Base-by-base conservation (phyloP, 2,888 invertebrate species). In the Cataglyphis altisquamis region DNA sequence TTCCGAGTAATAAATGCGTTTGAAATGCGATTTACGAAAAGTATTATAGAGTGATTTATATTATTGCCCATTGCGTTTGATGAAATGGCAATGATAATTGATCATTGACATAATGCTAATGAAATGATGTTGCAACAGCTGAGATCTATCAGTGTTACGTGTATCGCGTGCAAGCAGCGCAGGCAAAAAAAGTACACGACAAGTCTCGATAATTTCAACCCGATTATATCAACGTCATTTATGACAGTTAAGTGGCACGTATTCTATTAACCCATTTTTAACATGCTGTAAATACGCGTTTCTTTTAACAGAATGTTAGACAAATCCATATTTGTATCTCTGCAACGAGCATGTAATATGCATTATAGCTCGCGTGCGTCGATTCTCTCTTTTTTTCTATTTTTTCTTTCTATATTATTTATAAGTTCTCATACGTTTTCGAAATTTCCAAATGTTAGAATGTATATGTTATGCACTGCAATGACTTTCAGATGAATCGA, bases 221-320 rank as follows among this genome's bases (percentile, higher is more conserved):
- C 25, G 25, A 25, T 25, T 60, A 66, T 85, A 66, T 85, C 70
- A 48, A 57, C 36, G 25, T 66, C 64, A 52, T 84, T 82, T 81
- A 86, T 82, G n/a, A 73, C 32, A 3, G 70, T 82, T 83, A 83
- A 74, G 2, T 32, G 18, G 21, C 32, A 45, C 8, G 6, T 36
- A 29, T 55, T 67, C 4, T 10, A 48, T 32, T 73, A 82, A 86
- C 82, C 55, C 15, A 64, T 63, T 74, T 82, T 64, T n/a, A 57
- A 52, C 45, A 41, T 32, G 3, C 1, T 57, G 1, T 45, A 4
- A 3, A 3, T 15, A 4, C 45, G 45, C 12, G 45, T 66, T 64
- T 77, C n/a, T 25, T 66, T n/a, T 77, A 66, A 57, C 10, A 5
- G 36, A 9, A 6, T 12, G n/a, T 36, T 36, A 36, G 12, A 41